These are phyloP conservation scores for Empidonax traillii DNA, from an alignment of 2,113 vertebrate genomes.

Conservation along the genomic window DNA sequence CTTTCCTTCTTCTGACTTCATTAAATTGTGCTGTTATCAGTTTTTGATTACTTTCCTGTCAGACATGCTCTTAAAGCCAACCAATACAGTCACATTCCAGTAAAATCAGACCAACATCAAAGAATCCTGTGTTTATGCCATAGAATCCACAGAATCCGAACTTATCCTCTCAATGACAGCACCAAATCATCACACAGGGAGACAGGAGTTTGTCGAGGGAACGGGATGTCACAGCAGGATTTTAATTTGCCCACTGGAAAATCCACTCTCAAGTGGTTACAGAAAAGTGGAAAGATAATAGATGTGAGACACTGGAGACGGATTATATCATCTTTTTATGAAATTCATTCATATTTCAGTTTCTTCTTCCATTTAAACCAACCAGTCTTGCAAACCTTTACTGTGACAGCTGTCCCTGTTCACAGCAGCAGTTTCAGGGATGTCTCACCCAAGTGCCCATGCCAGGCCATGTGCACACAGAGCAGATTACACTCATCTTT, in stretches of 20 bases:
- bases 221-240: background rate
- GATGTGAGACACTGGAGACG: background rate
- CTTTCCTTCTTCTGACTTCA: background rate
- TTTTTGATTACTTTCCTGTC: background rate
- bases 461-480: background rate
- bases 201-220: background rate
- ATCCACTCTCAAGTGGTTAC: background rate
- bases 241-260: conserved; percentile 39
- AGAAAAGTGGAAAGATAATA: conserved; percentile 2
- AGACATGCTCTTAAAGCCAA: background rate
- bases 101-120: background rate
- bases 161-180: background rate
- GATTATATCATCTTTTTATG: background rate
- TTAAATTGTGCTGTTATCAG: background rate
- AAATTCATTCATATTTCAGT: conserved; percentile 24
- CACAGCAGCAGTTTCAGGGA: background rate
- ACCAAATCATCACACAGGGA: background rate
- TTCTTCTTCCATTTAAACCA: background rate
- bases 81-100: background rate
- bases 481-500: background rate
- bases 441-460: background rate
- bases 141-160: background rate
- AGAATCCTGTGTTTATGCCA: background rate
- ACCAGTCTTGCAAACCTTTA: background rate
- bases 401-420: background rate